Percentiles rank a stretch among this genome's conserved stretches.
phyloP scores from a whole-genome alignment of 2,113 vertebrate genomes.

The Plecotus auritus region DNA sequence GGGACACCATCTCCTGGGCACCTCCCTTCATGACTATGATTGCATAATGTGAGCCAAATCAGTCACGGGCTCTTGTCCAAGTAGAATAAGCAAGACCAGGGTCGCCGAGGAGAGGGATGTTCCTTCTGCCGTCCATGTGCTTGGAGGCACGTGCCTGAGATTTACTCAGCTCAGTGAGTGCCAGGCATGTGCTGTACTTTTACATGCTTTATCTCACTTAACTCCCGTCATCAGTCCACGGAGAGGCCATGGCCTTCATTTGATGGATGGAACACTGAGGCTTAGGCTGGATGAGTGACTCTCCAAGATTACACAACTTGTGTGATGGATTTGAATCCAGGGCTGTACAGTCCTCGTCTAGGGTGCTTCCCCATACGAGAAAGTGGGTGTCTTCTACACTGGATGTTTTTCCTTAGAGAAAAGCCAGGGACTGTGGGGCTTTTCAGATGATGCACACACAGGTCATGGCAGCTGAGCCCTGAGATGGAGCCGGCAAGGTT shows the following conservation, averaged over 20 bases:
- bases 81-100: not conserved
- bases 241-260: accelerated
- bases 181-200: too few relatives aligned
- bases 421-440: not conserved
- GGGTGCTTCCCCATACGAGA: not conserved
- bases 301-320: not conserved
- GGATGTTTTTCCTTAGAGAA: not conserved
- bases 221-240: accelerated
- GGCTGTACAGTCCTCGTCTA: not conserved
- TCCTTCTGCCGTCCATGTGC: accelerated
- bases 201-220: not conserved
- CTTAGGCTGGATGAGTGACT: not conserved
- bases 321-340: too few relatives aligned
- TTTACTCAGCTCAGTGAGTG: not conserved
- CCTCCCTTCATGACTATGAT: not conserved
- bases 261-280: not conserved
- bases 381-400: not conserved
- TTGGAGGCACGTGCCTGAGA: not conserved
- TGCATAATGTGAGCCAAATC: too few relatives aligned
- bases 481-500: not conserved
- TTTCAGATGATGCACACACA: not conserved
- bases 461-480: not conserved
- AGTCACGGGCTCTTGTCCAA: not conserved
- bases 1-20: accelerated
- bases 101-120: too few relatives aligned